Evolutionary conservation across 2,797 vertebrate genomes (phyloP).

Genomic region (Smutsia temminckii): DNA sequence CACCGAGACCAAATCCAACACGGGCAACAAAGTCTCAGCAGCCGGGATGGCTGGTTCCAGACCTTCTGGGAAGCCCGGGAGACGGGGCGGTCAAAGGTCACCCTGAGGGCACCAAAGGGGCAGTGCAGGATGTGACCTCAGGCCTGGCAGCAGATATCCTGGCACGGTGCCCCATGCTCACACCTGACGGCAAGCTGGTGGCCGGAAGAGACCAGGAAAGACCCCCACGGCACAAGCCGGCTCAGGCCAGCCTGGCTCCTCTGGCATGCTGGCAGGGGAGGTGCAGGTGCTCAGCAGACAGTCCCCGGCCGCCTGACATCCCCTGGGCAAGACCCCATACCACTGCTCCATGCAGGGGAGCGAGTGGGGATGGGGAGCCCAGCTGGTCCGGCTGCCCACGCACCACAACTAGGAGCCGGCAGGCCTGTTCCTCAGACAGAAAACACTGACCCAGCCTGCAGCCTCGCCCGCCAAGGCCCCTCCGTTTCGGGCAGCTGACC

Average conservation of each 20-base stretch:
- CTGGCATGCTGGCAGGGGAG: neutral
- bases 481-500: neutral
- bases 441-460: rapidly evolving
- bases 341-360: neutral
- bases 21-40: neutral
- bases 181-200: no score
- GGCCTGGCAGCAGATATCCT: neutral
- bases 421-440: neutral
- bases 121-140: neutral
- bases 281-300: rapidly evolving
- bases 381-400: neutral
- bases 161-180: no score
- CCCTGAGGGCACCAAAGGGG: neutral
- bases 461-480: neutral
- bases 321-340: neutral
- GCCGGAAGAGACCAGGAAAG: no score
- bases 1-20: rapidly evolving
- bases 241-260: neutral
- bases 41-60: neutral
- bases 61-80: neutral
- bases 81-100: neutral
- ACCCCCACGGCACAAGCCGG: neutral
- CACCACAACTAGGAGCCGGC: neutral
- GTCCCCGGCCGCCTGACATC: neutral
- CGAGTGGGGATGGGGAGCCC: rapidly evolving